A percentile compares a stretch with the other conserved stretches of the same genome.
Conservation (phyloP, 2,888 invertebrate species). For the Rhagonycha fulva region DNA sequence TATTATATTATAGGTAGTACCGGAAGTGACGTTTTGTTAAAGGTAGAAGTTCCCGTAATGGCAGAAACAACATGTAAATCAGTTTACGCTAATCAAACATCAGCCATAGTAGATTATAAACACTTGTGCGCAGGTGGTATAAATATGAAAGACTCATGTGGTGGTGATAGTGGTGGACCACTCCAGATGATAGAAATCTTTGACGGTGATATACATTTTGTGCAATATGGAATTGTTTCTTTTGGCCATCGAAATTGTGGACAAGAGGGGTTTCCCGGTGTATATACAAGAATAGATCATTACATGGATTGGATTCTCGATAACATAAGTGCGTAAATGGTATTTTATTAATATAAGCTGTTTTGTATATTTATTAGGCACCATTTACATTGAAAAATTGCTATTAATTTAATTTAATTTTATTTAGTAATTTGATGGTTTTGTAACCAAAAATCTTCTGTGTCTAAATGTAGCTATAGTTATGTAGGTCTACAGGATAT, state of each 20-base stretch:
- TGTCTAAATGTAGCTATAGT: no score
- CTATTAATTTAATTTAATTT: no score
- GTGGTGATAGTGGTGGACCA: conserved; percentile 74
- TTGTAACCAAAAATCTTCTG: no score
- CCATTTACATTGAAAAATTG: no score
- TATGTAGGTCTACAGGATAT: no score
- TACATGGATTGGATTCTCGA: conserved; percentile 67
- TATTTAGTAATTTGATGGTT: no score
- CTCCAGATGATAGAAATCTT: conserved; percentile 42
- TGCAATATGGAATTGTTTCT: conserved; percentile 61
- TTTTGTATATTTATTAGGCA: no score
- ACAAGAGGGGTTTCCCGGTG: conserved; percentile 64
- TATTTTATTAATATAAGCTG: no score
- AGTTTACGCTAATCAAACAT: conserved; percentile 39
- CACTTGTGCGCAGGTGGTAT: conserved; percentile 71
- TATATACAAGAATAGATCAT: conserved; percentile 66
- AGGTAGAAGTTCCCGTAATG: conserved; percentile 43
- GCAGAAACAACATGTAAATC: conserved; percentile 38
- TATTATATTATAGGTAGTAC: conserved; percentile 1
- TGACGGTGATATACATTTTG: conserved; percentile 46
- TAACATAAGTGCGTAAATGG: background rate
- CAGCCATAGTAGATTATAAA: conserved; percentile 40
- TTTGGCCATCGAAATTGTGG: conserved; percentile 54
- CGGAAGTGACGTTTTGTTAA: conserved; percentile 12
- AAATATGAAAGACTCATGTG: conserved; percentile 63